These are phyloP conservation scores for Gallinago solitaria DNA, from an alignment of 2,797 vertebrate species.

Conservation along the genomic window DNA sequence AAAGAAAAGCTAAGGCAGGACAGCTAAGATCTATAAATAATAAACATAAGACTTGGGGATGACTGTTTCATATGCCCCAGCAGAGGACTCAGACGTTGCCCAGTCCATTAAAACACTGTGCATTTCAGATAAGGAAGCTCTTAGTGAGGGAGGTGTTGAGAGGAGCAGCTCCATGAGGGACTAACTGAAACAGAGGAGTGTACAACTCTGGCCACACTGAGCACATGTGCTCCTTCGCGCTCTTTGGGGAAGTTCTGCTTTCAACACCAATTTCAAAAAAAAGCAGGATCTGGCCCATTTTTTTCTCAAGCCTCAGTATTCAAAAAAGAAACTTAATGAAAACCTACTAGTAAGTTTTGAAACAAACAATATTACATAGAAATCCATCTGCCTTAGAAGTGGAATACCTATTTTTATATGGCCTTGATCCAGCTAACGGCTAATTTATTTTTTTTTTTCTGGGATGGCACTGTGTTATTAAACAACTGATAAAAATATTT, in stretches of 20 bases:
- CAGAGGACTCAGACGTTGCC: neutral
- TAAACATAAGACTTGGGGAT: neutral
- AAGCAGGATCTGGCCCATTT: neutral
- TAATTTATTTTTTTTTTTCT: neutral
- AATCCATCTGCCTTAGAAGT: neutral
- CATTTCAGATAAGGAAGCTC: neutral
- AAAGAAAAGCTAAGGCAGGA: neutral
- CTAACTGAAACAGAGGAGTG: neutral
- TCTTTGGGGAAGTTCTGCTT: neutral
- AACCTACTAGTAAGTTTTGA: neutral
- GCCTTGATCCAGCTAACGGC: neutral
- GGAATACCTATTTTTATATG: neutral
- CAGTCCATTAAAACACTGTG: neutral
- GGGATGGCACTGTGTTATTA: neutral
- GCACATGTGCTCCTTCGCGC: neutral
- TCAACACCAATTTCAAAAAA: neutral
- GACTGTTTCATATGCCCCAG: neutral
- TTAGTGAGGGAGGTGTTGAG: neutral
- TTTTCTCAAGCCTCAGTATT: neutral
- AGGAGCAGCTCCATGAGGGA: neutral
- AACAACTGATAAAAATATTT: neutral
- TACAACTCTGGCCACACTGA: rapidly evolving
- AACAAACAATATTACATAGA: neutral
- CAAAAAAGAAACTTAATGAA: neutral
- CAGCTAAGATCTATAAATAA: neutral